phyloP scores from a whole-genome alignment of 2,797 vertebrate genomes.

The Lacerta agilis region DNA sequence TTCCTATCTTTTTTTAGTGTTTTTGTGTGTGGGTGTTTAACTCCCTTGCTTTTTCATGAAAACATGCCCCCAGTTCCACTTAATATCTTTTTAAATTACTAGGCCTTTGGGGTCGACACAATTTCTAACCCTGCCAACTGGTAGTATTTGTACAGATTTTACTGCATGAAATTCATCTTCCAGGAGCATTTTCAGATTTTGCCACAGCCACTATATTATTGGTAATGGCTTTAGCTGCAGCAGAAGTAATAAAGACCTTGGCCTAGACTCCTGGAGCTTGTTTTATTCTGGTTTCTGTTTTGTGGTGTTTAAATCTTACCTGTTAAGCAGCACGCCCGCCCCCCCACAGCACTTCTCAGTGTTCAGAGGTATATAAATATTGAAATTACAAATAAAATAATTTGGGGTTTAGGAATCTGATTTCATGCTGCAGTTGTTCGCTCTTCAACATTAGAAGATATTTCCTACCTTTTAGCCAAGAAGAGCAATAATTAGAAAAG shows the following conservation, averaged over 20 bases:
- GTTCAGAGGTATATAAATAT: no score
- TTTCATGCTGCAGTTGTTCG: not conserved
- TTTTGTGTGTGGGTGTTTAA: not conserved
- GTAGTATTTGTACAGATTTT: not conserved
- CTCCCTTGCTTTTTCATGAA: not conserved
- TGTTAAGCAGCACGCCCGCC: no score
- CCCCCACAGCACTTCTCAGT: no score
- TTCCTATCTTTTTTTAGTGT: no score
- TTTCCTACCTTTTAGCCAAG: not conserved
- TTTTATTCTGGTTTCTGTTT: not conserved
- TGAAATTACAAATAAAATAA: no score
- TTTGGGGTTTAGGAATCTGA: not conserved
- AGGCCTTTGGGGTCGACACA: not conserved
- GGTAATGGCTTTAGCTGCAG: not conserved
- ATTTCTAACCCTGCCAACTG: not conserved
- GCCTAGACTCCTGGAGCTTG: not conserved
- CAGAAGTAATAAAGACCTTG: not conserved
- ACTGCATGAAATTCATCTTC: not conserved
- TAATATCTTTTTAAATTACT: not conserved
- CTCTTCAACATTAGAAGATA: not conserved
- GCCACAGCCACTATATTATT: not conserved
- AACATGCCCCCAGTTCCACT: not conserved
- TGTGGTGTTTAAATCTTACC: no score
- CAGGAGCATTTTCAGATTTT: slow-evolving; percentile 8
- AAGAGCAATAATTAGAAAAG: no score